Evolutionary conservation across 2,113 vertebrate species (phyloP).

Genomic region (Saccopteryx bilineata): DNA sequence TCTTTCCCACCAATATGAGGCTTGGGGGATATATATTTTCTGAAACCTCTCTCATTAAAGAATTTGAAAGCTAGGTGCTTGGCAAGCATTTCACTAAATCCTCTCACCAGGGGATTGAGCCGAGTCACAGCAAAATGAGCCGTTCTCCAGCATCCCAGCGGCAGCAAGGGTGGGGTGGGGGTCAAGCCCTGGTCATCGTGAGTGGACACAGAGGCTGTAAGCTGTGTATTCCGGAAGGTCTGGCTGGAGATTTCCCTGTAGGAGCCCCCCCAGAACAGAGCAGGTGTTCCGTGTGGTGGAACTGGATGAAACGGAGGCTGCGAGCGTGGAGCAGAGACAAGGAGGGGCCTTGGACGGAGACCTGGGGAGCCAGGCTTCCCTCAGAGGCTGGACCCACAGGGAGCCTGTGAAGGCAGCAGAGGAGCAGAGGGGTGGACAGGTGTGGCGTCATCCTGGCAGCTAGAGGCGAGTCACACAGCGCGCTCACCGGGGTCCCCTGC

Average conservation of each 20-base stretch:
- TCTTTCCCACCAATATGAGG: not conserved
- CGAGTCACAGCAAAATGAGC: not conserved
- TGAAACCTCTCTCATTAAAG: not conserved
- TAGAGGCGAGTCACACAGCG: not conserved
- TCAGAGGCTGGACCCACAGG: not conserved
- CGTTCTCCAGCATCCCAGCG: not conserved
- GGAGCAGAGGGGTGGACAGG: not conserved
- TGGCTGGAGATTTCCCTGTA: not conserved
- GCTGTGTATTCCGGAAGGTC: not conserved
- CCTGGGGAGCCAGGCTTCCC: not conserved
- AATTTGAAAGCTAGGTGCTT: not conserved
- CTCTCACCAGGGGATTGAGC: not conserved
- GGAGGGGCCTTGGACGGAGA: not conserved
- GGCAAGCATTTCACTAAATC: not conserved
- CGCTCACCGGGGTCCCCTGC: not conserved
- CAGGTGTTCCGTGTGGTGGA: not conserved
- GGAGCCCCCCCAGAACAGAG: not conserved
- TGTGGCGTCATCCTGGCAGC: accelerated
- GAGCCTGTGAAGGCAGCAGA: not conserved
- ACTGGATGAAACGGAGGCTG: not conserved
- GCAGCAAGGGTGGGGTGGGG: not conserved
- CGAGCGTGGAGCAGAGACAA: not conserved
- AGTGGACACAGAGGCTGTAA: not conserved
- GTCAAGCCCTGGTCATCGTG: not conserved
- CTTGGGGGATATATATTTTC: not conserved